These are phyloP conservation scores for Diachasma alloeum DNA, from an alignment of 1,140 invertebrate genomes.

Conservation along the genomic window DNA sequence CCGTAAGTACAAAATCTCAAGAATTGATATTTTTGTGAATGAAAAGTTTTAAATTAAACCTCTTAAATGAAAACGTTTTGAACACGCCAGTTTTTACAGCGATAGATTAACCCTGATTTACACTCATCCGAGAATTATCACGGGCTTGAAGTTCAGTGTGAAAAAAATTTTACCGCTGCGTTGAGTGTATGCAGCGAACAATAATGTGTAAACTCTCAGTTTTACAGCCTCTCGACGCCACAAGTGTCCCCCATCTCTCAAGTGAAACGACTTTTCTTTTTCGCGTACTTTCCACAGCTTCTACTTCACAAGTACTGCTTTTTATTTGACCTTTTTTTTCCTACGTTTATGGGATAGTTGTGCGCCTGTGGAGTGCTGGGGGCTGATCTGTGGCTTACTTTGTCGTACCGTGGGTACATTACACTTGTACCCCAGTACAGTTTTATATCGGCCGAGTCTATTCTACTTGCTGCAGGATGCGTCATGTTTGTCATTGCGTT, in stretches of 20 bases:
- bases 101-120: not conserved
- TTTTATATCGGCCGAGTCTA: slow-evolving; percentile 73
- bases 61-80: too few species aligned
- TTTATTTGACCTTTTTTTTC: slow-evolving; percentile 17
- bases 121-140: not conserved
- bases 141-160: not conserved
- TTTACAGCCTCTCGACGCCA: not conserved
- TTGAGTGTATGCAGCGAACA: not conserved
- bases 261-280: slow-evolving; percentile 11
- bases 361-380: slow-evolving; percentile 79
- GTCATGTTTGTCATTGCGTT: slow-evolving; percentile 78
- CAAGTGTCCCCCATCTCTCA: not conserved
- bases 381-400: slow-evolving; percentile 77
- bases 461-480: slow-evolving; percentile 74
- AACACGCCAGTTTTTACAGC: too few species aligned
- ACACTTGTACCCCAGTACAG: slow-evolving; percentile 77
- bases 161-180: not conserved
- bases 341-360: slow-evolving; percentile 53
- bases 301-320: not conserved
- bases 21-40: not conserved
- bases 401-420: slow-evolving; percentile 76
- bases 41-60: not conserved
- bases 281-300: not conserved
- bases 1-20: too few species aligned
- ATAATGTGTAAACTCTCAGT: not conserved